Conservation (phyloP, 1,140 invertebrate species). For the Aporrectodea caliginosa region DNA sequence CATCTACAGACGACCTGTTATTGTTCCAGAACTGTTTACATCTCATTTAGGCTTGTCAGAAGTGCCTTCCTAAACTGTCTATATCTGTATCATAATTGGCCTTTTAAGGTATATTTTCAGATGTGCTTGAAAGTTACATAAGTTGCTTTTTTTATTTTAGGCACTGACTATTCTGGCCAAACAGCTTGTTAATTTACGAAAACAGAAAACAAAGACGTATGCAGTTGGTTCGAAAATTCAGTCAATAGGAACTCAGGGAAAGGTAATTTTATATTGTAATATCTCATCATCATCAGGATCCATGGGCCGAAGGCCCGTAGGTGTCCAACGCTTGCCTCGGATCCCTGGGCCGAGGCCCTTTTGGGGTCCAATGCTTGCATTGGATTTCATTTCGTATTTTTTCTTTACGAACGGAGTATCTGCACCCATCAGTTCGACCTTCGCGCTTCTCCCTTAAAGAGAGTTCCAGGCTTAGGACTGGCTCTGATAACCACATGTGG, state of each 20-base stretch:
- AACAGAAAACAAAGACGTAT: conserved; percentile 79
- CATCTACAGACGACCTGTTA: neutral
- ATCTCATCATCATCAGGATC: no score
- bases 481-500: no score
- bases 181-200: conserved; percentile 78
- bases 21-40: neutral
- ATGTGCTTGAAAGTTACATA: conserved; percentile 22
- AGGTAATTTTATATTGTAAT: no score
- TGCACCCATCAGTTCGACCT: no score
- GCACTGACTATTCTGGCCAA: conserved; percentile 75
- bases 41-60: neutral
- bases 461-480: no score
- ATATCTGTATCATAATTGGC: neutral
- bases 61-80: neutral
- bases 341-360: no score
- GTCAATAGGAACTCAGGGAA: conserved; percentile 68
- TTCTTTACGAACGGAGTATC: no score
- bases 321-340: no score
- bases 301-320: no score
- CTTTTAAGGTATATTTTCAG: neutral
- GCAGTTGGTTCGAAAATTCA: conserved; percentile 69
- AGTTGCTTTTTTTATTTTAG: conserved; percentile 37
- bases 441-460: no score
- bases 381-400: no score
- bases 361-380: no score